A percentile compares a stretch with the other conserved stretches of the same genome.
Conservation (phyloP, 2,888 invertebrate genomes). For the Nephrotoma guestfalica region DNA sequence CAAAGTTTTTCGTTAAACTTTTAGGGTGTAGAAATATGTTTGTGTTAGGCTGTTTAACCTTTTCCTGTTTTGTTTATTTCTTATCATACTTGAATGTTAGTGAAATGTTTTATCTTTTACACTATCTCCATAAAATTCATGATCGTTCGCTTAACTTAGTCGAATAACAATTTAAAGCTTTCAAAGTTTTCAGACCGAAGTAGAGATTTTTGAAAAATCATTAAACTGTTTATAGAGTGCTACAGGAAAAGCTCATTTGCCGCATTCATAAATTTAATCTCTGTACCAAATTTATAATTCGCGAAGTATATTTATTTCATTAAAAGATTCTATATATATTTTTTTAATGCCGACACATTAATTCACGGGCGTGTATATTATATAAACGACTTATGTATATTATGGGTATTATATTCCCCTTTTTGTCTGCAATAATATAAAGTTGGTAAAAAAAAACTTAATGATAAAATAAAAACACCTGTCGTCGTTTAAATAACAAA, state of each 20-base stretch:
- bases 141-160: too few species aligned
- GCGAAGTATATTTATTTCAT: neutral
- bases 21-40: neutral
- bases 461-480: neutral
- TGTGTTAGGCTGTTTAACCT: neutral
- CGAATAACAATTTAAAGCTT: too few species aligned
- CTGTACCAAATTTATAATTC: neutral
- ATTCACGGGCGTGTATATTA: neutral
- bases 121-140: neutral
- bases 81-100: neutral
- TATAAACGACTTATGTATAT: too few species aligned
- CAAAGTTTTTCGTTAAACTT: neutral
- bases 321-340: neutral
- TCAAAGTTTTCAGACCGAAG: too few species aligned
- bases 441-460: neutral
- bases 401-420: neutral
- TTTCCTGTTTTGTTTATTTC: neutral
- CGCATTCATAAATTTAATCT: neutral
- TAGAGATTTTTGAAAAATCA: too few species aligned
- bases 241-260: neutral
- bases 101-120: neutral
- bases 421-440: neutral
- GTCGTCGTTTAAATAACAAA: neutral
- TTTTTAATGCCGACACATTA: neutral
- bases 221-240: too few species aligned